phyloP scores from a whole-genome alignment of 2,888 invertebrate species.

The Phyto melanocephala region DNA sequence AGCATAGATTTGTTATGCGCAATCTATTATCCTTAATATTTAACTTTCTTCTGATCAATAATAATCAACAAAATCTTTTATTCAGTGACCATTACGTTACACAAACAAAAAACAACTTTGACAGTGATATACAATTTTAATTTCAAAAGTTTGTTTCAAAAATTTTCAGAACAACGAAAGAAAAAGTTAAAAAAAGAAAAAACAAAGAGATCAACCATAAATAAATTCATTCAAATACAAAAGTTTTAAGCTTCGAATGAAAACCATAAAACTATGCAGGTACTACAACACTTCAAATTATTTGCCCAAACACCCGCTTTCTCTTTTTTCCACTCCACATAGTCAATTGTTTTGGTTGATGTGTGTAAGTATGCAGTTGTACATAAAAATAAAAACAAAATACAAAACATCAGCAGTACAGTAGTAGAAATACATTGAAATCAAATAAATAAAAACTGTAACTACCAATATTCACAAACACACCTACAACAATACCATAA shows the following conservation, averaged over 20 bases:
- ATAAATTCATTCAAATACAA: slow-evolving; percentile 35
- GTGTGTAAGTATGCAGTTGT: not conserved
- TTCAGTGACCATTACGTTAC: slow-evolving; percentile 8
- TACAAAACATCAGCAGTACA: not conserved
- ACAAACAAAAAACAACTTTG: slow-evolving; percentile 4
- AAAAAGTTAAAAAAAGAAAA: not conserved
- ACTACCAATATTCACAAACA: not conserved
- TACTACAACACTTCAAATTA: not conserved
- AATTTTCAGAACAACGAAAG: not conserved
- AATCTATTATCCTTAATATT: not conserved
- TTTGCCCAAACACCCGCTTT: not conserved
- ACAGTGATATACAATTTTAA: slow-evolving; percentile 42
- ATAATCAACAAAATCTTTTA: not conserved
- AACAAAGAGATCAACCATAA: slow-evolving; percentile 35
- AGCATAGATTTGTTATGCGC: too few species aligned
- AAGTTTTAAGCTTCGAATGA: slow-evolving; percentile 32
- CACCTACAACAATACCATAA: not conserved
- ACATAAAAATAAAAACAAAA: not conserved
- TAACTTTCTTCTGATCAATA: not conserved
- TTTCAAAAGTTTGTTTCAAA: slow-evolving; percentile 23
- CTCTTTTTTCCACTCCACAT: not conserved
- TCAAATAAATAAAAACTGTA: slow-evolving; percentile 13
- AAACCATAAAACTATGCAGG: slow-evolving; percentile 40
- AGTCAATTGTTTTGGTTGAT: not conserved
- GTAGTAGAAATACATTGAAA: not conserved